Evolutionary conservation across 2,113 vertebrate species (phyloP), one percentile per base, ranked within the genome.

Genomic region (Salminus brasiliensis): DNA sequence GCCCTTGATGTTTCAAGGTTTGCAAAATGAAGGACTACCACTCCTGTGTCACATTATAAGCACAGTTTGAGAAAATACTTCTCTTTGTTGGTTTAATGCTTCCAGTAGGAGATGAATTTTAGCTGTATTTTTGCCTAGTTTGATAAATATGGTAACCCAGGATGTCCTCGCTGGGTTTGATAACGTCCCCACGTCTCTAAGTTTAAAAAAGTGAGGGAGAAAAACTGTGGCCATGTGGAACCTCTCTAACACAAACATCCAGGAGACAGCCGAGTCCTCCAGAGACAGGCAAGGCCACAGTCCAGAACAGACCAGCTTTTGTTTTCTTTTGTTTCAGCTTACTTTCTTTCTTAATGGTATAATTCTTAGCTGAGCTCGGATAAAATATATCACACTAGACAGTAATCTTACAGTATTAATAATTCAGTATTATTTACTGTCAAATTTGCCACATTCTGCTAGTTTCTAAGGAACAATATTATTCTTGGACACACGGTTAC

Each of bases 401-500:
- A n/a, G n/a, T n/a, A n/a, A n/a, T n/a, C n/a, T n/a, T n/a, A n/a
- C n/a, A n/a, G n/a, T n/a, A n/a, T n/a, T n/a, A n/a, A n/a, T n/a
- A n/a, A n/a, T n/a, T n/a, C 53, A 23, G n/a, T 25, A 5, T 41
- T 39, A 15, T 39, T 4, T 36, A 2, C 41, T 39, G 4, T 55
- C 36, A 23, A 25, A 52, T 2, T 9, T 57, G 53, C 2, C 30
- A 36, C 7, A 13, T 25, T 57, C 10, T 49, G 27, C 8, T n/a
- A 45, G 30, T 59, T 57, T 25, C 47, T 16, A 62, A 55, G 47
- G 32, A 23, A 74, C 47, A 74, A 82, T 67, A 62, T 72, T 78
- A 39, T 43, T 45, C 10, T 9, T 34, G 76, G 47, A 69, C 47
- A 63, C 43, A 63, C 62, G 71, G 43, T 63, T 63, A 79, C 76